Conservation (phyloP, 2,797 vertebrate genomes). For the Numenius phaeopus region DNA sequence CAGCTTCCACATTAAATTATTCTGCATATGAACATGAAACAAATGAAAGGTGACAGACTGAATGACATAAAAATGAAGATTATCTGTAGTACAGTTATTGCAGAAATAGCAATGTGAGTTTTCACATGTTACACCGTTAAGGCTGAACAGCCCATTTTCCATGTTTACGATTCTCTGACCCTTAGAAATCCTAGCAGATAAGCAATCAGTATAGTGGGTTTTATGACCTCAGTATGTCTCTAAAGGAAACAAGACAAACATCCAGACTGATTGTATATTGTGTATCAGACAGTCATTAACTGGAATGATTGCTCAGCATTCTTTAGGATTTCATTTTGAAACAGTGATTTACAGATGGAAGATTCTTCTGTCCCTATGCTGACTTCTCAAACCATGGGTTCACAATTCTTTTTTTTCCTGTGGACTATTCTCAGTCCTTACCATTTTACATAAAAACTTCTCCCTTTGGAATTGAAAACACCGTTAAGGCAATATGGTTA, state of each 20-base stretch:
- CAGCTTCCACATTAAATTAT: neutral
- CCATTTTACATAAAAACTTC: neutral
- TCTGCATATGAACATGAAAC: neutral
- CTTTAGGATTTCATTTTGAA: constrained; percentile 22
- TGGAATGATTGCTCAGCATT: constrained; percentile 33
- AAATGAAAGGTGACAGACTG: neutral
- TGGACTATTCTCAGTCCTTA: neutral
- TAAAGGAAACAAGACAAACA: constrained; percentile 20
- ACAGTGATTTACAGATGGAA: neutral
- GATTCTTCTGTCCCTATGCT: neutral
- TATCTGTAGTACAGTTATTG: neutral
- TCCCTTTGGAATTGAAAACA: neutral
- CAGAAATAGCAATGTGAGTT: neutral
- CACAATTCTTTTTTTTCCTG: neutral
- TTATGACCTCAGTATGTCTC: neutral
- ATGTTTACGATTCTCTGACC: neutral
- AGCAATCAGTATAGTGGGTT: constrained; percentile 10
- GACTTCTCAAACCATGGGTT: neutral
- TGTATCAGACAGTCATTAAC: neutral
- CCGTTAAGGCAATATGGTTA: neutral
- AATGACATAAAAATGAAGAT: neutral
- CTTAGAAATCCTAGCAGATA: constrained; percentile 15
- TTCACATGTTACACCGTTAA: neutral
- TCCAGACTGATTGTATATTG: constrained; percentile 10
- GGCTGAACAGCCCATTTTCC: neutral